These are phyloP conservation scores for Metaphire vulgaris DNA, from an alignment of 1,140 invertebrate species.

Conservation along the genomic window DNA sequence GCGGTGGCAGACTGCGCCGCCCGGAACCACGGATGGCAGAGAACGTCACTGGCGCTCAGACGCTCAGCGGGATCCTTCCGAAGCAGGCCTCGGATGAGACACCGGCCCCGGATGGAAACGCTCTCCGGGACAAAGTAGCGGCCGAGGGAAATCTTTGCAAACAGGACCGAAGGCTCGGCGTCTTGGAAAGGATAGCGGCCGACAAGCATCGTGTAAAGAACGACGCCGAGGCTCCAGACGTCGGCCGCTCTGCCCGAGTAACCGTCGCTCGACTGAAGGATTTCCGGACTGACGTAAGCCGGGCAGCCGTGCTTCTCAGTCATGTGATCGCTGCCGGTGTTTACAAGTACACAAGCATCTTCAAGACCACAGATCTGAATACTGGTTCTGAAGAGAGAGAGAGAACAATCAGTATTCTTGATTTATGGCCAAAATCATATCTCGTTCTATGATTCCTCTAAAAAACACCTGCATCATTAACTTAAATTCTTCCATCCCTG, in stretches of 20 bases:
- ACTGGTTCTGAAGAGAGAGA: constrained; percentile 77
- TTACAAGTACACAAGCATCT: constrained; percentile 76
- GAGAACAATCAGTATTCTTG: no score
- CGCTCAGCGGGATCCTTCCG: constrained; percentile 75
- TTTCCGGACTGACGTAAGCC: constrained; percentile 85
- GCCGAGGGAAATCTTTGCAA: constrained; percentile 82
- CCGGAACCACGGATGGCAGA: constrained; percentile 63
- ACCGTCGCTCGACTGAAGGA: constrained; percentile 60
- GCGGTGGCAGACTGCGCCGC: not conserved
- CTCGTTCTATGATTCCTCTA: no score
- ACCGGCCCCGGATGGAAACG: constrained; percentile 76
- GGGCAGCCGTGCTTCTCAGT: constrained; percentile 92
- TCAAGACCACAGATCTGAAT: constrained; percentile 85
- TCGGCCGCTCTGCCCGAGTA: constrained; percentile 90
- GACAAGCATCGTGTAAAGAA: constrained; percentile 92
- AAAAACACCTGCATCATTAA: no score
- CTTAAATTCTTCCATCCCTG: no score
- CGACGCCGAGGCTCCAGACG: constrained; percentile 92
- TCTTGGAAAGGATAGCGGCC: constrained; percentile 97
- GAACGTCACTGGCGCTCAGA: constrained; percentile 73
- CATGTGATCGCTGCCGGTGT: constrained; percentile 67
- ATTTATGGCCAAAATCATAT: no score
- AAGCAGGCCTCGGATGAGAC: constrained; percentile 74
- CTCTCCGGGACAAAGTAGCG: constrained; percentile 78
- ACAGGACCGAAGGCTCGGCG: constrained; percentile 75